A percentile compares a stretch with the other conserved stretches of the same genome.
Conservation (phyloP, 35 echinoderm and acorn worm genomes). For the Ophioderma brevispina region DNA sequence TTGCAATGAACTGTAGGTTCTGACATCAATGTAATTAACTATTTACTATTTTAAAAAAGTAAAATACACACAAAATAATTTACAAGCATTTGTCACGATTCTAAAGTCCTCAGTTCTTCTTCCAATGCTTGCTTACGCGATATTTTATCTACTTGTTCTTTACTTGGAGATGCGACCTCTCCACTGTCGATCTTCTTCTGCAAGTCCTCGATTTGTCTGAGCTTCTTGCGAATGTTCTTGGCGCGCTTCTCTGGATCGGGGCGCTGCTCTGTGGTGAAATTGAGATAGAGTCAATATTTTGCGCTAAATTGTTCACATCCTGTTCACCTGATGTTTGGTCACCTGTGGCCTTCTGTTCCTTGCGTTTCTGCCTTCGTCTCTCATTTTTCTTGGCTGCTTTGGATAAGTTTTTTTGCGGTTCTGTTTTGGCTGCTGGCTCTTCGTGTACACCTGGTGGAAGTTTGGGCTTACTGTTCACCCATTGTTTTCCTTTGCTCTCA, state of each 20-base stretch:
- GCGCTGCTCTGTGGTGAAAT: background rate
- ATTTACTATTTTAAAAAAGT: too few relatives aligned
- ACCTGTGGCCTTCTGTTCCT: slow-evolving; percentile 58
- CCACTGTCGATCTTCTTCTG: slow-evolving; percentile 84
- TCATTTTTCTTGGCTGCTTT: slow-evolving; percentile 99
- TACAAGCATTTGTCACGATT: background rate
- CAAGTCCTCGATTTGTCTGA: slow-evolving; percentile 91
- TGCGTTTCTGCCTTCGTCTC: slow-evolving; percentile 87
- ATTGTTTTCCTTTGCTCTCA: slow-evolving; percentile 95
- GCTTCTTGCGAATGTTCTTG: slow-evolving; percentile 92
- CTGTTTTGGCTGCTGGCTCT: slow-evolving; percentile 37
- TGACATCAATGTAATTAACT: too few relatives aligned
- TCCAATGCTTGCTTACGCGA: slow-evolving; percentile 45
- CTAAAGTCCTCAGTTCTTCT: slow-evolving; percentile 53
- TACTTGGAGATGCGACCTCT: slow-evolving; percentile 55
- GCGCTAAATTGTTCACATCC: background rate
- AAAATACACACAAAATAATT: too few relatives aligned
- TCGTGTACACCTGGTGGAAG: slow-evolving; percentile 82
- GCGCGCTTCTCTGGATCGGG: slow-evolving; percentile 63
- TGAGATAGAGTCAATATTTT: background rate
- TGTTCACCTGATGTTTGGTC: background rate
- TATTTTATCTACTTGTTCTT: slow-evolving; percentile 89
- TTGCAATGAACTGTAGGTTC: too few relatives aligned
- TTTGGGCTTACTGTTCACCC: slow-evolving; percentile 87
- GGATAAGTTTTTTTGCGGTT: slow-evolving; percentile 53